phyloP scores from a whole-genome alignment of 37 sponge, comb jelly and placozoan species.

The Oscarella lobularis region DNA sequence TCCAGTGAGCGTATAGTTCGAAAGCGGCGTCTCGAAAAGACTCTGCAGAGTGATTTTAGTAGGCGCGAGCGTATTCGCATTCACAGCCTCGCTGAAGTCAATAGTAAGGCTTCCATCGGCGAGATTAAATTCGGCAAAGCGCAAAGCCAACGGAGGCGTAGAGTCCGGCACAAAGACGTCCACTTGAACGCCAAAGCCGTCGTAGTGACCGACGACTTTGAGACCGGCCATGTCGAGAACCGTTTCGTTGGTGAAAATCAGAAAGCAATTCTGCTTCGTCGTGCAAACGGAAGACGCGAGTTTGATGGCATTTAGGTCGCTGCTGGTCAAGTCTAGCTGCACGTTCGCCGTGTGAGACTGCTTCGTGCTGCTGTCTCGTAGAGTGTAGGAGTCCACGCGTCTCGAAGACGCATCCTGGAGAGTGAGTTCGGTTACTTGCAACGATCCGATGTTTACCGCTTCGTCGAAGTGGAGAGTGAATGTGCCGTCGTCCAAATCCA shows the following conservation, averaged over 20 bases:
- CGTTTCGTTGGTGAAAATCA: slow-evolving; percentile 26
- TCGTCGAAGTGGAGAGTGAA: slow-evolving; percentile 69
- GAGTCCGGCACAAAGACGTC: slow-evolving; percentile 32
- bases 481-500: slow-evolving; percentile 49
- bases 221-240: slow-evolving; percentile 37
- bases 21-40: slow-evolving; percentile 19
- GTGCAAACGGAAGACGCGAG: slow-evolving; percentile 7
- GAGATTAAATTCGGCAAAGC: slow-evolving; percentile 41
- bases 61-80: slow-evolving; percentile 25
- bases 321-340: slow-evolving; percentile 16
- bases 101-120: slow-evolving; percentile 4
- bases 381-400: slow-evolving; percentile 12
- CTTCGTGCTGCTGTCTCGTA: slow-evolving; percentile 36
- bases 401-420: slow-evolving; percentile 10
- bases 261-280: slow-evolving; percentile 25
- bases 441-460: slow-evolving; percentile 40
- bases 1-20: slow-evolving; percentile 26
- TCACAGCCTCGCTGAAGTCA: slow-evolving; percentile 44
- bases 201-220: slow-evolving; percentile 14
- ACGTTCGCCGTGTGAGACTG: slow-evolving; percentile 6
- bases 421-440: slow-evolving; percentile 21
- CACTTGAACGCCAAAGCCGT: slow-evolving; percentile 14
- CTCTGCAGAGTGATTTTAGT: slow-evolving; percentile 43
- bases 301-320: slow-evolving; percentile 57
- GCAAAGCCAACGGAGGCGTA: slow-evolving; percentile 36